Evolutionary conservation across 2,113 vertebrate species (phyloP).

Genomic region (Microcebus tavaratra): DNA sequence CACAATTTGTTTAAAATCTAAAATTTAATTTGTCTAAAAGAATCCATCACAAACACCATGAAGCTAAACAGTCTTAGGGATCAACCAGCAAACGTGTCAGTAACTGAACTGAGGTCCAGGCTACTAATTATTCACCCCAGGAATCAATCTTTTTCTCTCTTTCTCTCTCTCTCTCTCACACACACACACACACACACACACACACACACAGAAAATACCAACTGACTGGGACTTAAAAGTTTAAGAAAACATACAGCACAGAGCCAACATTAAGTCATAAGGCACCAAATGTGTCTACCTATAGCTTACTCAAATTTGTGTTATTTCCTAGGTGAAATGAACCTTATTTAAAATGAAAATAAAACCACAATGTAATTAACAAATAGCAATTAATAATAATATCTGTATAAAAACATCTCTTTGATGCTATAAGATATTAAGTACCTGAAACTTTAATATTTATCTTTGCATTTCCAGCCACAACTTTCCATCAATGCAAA

Average conservation of each 20-base stretch:
- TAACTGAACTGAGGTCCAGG: background rate
- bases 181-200: background rate
- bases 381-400: background rate
- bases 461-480: background rate
- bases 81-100: background rate
- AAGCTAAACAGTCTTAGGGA: background rate
- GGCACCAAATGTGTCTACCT: background rate
- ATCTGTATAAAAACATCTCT: background rate
- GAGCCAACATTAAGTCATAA: background rate
- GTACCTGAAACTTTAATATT: conserved; percentile 37
- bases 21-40: conserved; percentile 25
- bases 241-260: background rate
- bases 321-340: background rate
- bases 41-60: background rate
- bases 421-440: conserved; percentile 6
- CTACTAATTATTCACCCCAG: background rate
- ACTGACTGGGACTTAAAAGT: background rate
- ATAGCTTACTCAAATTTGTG: background rate
- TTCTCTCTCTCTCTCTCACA: background rate
- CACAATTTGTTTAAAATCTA: background rate
- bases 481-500: background rate
- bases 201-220: background rate
- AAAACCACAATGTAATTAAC: background rate
- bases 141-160: background rate
- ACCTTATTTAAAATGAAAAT: conserved; percentile 6